phyloP scores from a whole-genome alignment of 2,888 invertebrate genomes.

The Ophonus ardosiacus region DNA sequence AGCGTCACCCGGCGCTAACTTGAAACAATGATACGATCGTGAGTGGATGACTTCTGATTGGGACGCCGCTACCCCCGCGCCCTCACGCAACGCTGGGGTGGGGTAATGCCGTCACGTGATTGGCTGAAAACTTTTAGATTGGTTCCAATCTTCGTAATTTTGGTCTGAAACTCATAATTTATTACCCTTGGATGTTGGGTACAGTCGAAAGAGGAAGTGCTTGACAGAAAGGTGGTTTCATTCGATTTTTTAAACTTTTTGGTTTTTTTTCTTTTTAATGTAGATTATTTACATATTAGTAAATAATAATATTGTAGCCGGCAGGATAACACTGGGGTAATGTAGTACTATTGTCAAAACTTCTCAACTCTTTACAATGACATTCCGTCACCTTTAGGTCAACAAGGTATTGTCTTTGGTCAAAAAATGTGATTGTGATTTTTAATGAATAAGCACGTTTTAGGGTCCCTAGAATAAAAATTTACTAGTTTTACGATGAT shows the following conservation, averaged over 20 bases:
- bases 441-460: too few species aligned
- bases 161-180: slow-evolving; percentile 75
- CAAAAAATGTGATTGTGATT: too few species aligned
- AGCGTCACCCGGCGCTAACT: slow-evolving; percentile 22
- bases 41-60: slow-evolving; percentile 60
- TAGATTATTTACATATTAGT: neutral
- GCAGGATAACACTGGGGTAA: too few species aligned
- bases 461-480: too few species aligned
- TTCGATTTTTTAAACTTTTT: neutral
- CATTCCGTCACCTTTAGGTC: too few species aligned
- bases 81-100: slow-evolving; percentile 47
- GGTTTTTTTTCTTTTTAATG: neutral
- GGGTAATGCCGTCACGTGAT: slow-evolving; percentile 73
- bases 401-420: too few species aligned
- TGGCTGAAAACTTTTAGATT: slow-evolving; percentile 75
- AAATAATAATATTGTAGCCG: too few species aligned
- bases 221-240: neutral
- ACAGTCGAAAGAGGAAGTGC: slow-evolving; percentile 31
- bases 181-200: slow-evolving; percentile 68
- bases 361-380: too few species aligned
- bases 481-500: too few species aligned
- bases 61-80: slow-evolving; percentile 8
- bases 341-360: too few species aligned
- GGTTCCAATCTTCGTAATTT: slow-evolving; percentile 74
- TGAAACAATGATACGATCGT: slow-evolving; percentile 58